Percentiles rank a stretch among this genome's conserved stretches.
Conservation (phyloP, 2,888 invertebrate species). For the Chalcosyrphus nemorum region DNA sequence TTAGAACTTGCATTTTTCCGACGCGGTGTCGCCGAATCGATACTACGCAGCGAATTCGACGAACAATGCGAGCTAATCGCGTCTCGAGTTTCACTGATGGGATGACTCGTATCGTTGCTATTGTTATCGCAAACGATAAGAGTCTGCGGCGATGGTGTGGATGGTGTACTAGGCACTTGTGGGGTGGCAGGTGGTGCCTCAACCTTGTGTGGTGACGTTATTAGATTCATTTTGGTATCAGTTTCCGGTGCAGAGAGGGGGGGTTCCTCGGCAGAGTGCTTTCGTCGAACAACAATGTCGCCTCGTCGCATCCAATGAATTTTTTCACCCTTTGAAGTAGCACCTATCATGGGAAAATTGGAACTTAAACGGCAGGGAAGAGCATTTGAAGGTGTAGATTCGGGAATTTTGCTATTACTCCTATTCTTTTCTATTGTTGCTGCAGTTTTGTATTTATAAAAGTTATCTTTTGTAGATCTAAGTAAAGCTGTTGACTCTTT, state of each 20-base stretch:
- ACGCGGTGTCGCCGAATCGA: conserved; percentile 39
- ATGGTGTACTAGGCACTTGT: background rate
- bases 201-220: conserved; percentile 7
- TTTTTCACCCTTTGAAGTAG: conserved; percentile 75
- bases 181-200: conserved; percentile 39
- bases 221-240: conserved; percentile 36
- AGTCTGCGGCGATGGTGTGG: conserved; percentile 9
- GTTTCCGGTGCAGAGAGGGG: conserved; percentile 9
- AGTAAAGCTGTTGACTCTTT: conserved; percentile 9
- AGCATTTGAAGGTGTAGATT: conserved; percentile 74
- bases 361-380: conserved; percentile 25
- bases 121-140: conserved; percentile 55
- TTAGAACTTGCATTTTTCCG: conserved; percentile 71
- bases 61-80: conserved; percentile 62
- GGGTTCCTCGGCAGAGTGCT: conserved; percentile 6
- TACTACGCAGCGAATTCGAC: conserved; percentile 49
- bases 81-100: conserved; percentile 70
- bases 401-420: conserved; percentile 58
- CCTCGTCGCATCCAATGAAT: conserved; percentile 79
- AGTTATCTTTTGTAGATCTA: conserved; percentile 79
- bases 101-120: conserved; percentile 50
- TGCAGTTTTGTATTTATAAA: conserved; percentile 82
- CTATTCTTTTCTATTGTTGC: conserved; percentile 73
- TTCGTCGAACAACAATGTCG: conserved; percentile 74
- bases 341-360: conserved; percentile 75